A percentile compares a stretch with the other conserved stretches of the same genome.
Evolutionary conservation across 2,797 vertebrate species (phyloP).

Genomic region (Lepilemur septentrionalis): DNA sequence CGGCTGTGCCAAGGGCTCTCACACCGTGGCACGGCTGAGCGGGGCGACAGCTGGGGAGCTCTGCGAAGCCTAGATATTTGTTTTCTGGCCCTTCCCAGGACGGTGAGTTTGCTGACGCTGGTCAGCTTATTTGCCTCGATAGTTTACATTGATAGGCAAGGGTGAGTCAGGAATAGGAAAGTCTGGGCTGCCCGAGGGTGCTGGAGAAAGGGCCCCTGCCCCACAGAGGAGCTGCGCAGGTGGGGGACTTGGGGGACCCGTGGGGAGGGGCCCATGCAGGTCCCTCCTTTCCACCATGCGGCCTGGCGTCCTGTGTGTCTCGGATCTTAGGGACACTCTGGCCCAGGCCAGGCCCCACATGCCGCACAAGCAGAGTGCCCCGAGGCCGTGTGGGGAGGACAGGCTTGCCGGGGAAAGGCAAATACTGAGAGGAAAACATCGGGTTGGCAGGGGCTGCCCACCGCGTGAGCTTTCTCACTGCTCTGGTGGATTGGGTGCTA

Average conservation of each 20-base stretch:
- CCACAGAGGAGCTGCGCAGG: background rate
- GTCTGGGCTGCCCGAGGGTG: background rate
- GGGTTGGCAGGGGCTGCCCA: too few species aligned
- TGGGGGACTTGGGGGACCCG: accelerated
- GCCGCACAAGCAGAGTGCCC: accelerated
- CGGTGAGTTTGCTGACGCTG: background rate
- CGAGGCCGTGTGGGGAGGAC: background rate
- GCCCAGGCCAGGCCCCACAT: background rate
- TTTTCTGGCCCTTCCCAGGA: background rate
- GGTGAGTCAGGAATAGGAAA: background rate
- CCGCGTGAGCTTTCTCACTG: background rate
- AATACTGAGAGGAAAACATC: accelerated
- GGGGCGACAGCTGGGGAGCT: background rate
- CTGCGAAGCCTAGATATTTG: too few species aligned
- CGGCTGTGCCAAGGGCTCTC: background rate
- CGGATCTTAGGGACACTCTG: background rate
- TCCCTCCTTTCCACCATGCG: accelerated
- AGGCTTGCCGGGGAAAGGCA: accelerated
- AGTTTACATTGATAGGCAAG: too few species aligned
- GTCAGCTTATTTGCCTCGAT: too few species aligned
- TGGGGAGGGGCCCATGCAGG: accelerated
- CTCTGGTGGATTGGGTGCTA: background rate
- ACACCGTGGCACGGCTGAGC: too few species aligned
- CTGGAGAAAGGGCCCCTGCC: background rate
- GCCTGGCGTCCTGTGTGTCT: background rate